Conservation (phyloP, 2,888 invertebrate species). For the Phlogophora meticulosa region DNA sequence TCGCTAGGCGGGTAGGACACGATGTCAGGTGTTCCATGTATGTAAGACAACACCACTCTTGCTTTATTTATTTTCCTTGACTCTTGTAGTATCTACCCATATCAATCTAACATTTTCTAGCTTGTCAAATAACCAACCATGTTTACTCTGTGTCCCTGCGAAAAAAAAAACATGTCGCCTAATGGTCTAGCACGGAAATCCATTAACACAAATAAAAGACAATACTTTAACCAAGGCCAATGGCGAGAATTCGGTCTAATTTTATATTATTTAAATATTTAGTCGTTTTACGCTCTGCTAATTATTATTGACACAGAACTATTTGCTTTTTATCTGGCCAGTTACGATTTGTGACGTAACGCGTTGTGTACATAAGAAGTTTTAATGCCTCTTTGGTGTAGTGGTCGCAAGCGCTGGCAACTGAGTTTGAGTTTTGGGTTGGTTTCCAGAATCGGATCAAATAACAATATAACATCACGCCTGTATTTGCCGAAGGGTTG, state of each 20-base stretch:
- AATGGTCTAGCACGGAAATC: slow-evolving; percentile 36
- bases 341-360: slow-evolving; percentile 9
- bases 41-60: no score
- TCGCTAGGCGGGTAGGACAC: no score
- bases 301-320: slow-evolving; percentile 37
- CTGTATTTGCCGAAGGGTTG: no score
- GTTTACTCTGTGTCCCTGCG: slow-evolving; percentile 1
- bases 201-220: slow-evolving; percentile 21
- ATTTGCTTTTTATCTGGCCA: slow-evolving; percentile 17
- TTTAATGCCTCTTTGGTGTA: neutral
- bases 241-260: slow-evolving; percentile 20
- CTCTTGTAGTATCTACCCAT: no score
- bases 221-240: slow-evolving; percentile 40
- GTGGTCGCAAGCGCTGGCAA: neutral
- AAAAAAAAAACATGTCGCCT: slow-evolving; percentile 27
- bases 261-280: slow-evolving; percentile 40
- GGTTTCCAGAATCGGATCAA: no score
- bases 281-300: slow-evolving; percentile 43
- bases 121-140: slow-evolving; percentile 13
- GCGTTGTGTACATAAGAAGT: neutral
- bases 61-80: no score
- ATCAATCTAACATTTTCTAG: neutral
- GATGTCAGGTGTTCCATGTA: no score
- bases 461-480: no score
- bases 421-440: neutral